A percentile compares a stretch with the other conserved stretches of the same genome.
Conservation (phyloP, 2,113 vertebrate genomes). For the Mohoua ochrocephala region DNA sequence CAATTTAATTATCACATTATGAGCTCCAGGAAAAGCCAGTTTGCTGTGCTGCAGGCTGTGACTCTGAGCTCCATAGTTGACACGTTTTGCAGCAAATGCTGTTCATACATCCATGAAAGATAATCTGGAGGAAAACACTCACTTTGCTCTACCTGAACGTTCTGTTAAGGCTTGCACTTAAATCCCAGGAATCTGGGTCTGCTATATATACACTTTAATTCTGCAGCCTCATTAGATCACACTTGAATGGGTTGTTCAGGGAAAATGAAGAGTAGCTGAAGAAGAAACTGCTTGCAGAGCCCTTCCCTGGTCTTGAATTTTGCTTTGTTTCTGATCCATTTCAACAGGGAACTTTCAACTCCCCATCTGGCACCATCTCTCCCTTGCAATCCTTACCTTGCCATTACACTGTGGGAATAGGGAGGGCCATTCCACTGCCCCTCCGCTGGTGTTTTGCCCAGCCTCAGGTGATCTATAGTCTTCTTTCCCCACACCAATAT, state of each 20-base stretch:
- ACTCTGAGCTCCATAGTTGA: constrained; percentile 76
- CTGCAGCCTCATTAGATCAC: not conserved
- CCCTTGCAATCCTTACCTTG: not conserved
- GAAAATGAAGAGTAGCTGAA: not conserved
- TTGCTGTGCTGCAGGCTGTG: constrained; percentile 83
- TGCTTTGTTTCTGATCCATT: not conserved
- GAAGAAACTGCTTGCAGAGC: not conserved
- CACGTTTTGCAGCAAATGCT: constrained; percentile 74
- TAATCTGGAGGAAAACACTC: constrained; percentile 2
- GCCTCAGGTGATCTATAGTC: not conserved
- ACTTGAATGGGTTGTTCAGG: not conserved
- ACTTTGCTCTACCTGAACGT: not conserved
- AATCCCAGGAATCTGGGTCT: not conserved
- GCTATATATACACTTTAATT: not conserved
- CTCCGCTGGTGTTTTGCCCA: not conserved
- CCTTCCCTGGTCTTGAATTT: not conserved
- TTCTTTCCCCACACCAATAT: fast-evolving
- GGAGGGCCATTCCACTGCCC: not conserved
- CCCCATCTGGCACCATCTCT: not conserved
- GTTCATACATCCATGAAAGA: constrained; percentile 54
- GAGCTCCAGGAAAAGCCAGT: constrained; percentile 85
- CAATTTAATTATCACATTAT: constrained; percentile 99
- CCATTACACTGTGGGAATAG: fast-evolving
- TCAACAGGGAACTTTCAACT: not conserved
- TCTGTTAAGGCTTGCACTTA: not conserved